These are phyloP conservation scores for Hiodon alosoides DNA, from an alignment of 2,113 vertebrate genomes.

Conservation along the genomic window DNA sequence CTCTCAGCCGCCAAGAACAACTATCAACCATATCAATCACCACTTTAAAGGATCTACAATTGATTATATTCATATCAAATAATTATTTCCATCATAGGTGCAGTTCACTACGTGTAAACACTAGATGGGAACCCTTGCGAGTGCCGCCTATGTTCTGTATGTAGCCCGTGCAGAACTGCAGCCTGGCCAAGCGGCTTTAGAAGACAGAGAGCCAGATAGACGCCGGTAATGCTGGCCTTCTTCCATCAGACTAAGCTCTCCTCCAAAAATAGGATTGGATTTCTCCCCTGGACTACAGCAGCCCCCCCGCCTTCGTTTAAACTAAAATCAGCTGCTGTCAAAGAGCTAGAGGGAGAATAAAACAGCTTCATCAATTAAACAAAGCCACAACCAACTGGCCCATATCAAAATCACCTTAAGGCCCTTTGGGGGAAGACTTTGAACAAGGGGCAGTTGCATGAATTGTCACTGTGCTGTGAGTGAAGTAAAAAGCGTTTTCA, in stretches of 20 bases:
- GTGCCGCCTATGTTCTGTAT: neutral
- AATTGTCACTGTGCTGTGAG: slow-evolving; percentile 13
- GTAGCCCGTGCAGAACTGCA: neutral
- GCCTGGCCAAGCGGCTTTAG: neutral
- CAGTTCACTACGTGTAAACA: too few species aligned
- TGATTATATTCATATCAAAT: neutral
- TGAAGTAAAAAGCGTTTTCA: slow-evolving; percentile 19
- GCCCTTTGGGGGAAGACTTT: slow-evolving; percentile 11
- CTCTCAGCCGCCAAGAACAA: too few species aligned
- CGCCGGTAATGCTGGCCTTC: slow-evolving; percentile 45
- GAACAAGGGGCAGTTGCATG: slow-evolving; percentile 18
- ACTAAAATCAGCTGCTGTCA: slow-evolving; percentile 29
- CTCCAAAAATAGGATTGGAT: slow-evolving; percentile 65
- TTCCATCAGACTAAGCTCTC: slow-evolving; percentile 44
- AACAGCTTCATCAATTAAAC: slow-evolving; percentile 52
- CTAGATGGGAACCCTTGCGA: neutral
- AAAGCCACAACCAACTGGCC: slow-evolving; percentile 49
- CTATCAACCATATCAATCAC: too few species aligned
- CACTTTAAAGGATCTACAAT: too few species aligned
- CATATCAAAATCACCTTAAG: slow-evolving; percentile 37
- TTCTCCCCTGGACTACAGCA: slow-evolving; percentile 60
- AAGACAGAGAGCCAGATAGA: slow-evolving; percentile 14
- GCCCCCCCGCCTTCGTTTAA: slow-evolving; percentile 16
- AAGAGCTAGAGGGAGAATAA: slow-evolving; percentile 22
- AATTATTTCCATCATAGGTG: neutral